A percentile compares a stretch with the other conserved stretches of the same genome.
Conservation (phyloP, 1,140 invertebrate species). For the Drosophila mayri region DNA sequence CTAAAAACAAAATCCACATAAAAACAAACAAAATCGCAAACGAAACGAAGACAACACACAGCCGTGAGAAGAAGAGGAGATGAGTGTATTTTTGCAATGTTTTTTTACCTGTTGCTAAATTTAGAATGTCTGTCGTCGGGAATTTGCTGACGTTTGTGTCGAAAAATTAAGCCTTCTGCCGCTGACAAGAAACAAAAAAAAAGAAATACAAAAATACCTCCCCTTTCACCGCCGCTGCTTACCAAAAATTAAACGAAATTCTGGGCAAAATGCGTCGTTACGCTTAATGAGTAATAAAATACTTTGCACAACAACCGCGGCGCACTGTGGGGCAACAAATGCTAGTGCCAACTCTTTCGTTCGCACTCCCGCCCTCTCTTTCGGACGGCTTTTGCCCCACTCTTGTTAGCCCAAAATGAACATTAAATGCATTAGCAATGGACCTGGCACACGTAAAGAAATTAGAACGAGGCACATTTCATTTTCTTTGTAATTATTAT, state of each 20-base stretch:
- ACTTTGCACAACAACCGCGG: conserved; percentile 65
- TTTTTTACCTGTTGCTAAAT: conserved; percentile 79
- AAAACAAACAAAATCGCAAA: conserved; percentile 39
- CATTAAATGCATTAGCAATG: conserved; percentile 57
- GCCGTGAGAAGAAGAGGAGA: conserved; percentile 12
- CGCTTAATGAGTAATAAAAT: conserved; percentile 83
- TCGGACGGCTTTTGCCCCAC: background rate
- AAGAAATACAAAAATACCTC: conserved; percentile 5
- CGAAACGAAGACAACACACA: conserved; percentile 24
- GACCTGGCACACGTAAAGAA: conserved; percentile 5
- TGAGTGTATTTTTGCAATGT: conserved; percentile 45
- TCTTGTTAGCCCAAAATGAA: conserved; percentile 61
- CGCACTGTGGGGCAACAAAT: conserved; percentile 38
- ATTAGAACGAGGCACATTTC: background rate
- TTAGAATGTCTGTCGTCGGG: conserved; percentile 74
- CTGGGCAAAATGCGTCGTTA: conserved; percentile 78
- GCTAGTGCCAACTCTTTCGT: conserved; percentile 18
- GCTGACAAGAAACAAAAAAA: background rate
- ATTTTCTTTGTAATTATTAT: background rate
- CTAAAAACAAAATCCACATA: conserved; percentile 23
- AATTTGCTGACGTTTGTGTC: conserved; percentile 70
- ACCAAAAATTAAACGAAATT: conserved; percentile 48
- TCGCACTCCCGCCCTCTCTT: conserved; percentile 14
- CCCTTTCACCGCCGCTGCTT: conserved; percentile 11
- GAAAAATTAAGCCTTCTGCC: conserved; percentile 58